These are phyloP conservation scores for Aphaenogaster rudis DNA, from an alignment of 1,140 invertebrate genomes.

Conservation along the genomic window DNA sequence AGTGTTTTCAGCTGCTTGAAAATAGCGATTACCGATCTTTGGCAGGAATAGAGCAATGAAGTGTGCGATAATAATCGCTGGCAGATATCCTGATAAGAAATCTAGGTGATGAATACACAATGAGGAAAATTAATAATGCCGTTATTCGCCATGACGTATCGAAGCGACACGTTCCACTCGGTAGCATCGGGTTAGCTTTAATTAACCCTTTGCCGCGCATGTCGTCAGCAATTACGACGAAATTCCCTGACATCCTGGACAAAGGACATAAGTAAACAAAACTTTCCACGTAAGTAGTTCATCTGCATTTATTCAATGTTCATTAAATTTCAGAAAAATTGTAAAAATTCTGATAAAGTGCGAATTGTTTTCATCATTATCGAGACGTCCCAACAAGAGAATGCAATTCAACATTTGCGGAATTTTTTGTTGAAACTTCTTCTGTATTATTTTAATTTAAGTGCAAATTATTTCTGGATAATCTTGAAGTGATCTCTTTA, in stretches of 20 bases:
- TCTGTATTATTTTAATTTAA: too few relatives aligned
- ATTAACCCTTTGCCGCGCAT: conserved; percentile 46
- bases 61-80: neutral
- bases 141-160: conserved; percentile 16
- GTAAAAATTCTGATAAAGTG: neutral
- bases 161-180: conserved; percentile 29
- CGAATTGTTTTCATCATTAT: too few relatives aligned
- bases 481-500: too few relatives aligned
- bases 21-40: neutral
- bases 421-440: too few relatives aligned
- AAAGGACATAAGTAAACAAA: conserved; percentile 20
- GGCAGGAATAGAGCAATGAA: neutral
- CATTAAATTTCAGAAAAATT: neutral
- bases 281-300: neutral
- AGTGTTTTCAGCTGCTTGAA: neutral
- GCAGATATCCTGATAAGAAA: conserved; percentile 28
- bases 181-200: conserved; percentile 40
- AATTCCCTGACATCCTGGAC: conserved; percentile 20
- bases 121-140: conserved; percentile 43
- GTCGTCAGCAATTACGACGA: conserved; percentile 47
- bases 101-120: neutral
- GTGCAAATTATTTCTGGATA: too few relatives aligned
- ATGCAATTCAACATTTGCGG: too few relatives aligned
- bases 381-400: too few relatives aligned
- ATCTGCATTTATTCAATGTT: neutral